phyloP scores from a whole-genome alignment of 2,888 invertebrate species.

The Candidula unifasciata region DNA sequence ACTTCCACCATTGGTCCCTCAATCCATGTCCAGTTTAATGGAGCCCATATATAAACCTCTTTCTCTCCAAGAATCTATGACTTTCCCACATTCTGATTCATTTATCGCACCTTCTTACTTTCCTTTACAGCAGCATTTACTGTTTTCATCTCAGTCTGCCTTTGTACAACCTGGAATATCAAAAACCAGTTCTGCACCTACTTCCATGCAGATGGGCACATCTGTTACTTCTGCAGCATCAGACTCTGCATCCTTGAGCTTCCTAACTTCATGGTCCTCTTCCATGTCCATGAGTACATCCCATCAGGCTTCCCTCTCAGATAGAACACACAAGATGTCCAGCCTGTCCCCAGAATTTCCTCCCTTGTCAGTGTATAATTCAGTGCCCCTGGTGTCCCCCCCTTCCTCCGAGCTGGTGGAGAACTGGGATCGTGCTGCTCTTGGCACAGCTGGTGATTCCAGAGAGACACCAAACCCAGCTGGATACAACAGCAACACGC shows the following conservation, averaged over 20 bases:
- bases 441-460: not conserved
- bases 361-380: too few species aligned
- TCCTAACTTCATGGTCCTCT: not conserved
- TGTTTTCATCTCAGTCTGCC: not conserved
- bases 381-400: too few species aligned
- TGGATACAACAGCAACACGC: not conserved
- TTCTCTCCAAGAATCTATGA: not conserved
- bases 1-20: not conserved
- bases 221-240: not conserved
- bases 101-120: not conserved
- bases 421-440: not conserved
- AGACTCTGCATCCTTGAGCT: not conserved
- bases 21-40: not conserved
- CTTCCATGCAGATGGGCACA: not conserved
- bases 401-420: not conserved
- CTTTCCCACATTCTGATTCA: not conserved
- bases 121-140: not conserved
- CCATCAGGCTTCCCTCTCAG: not conserved
- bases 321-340: not conserved
- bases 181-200: not conserved
- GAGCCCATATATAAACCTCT: not conserved
- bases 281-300: not conserved
- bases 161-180: not conserved
- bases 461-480: not conserved
- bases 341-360: not conserved